A percentile compares a stretch with the other conserved stretches of the same genome.
Evolutionary conservation across 2,888 invertebrate genomes (phyloP).

Genomic region (Malthinus flaveolus): DNA sequence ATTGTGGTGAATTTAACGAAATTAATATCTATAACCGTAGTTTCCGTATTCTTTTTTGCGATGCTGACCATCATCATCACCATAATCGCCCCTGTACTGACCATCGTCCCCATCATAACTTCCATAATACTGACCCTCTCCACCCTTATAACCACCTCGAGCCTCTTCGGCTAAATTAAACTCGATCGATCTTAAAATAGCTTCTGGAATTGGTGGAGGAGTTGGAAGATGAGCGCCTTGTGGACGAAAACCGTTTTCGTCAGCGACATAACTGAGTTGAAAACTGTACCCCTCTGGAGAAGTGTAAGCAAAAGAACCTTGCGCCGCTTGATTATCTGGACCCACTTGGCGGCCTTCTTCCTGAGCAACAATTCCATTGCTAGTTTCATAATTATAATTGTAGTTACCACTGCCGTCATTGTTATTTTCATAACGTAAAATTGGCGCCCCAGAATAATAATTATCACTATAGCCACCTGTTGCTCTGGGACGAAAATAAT

Average conservation of each 20-base stretch:
- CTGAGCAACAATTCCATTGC: conserved; percentile 40
- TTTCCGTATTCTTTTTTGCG: conserved; percentile 36
- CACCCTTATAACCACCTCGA: conserved; percentile 39
- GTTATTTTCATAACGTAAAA: conserved; percentile 40
- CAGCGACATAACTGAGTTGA: conserved; percentile 40
- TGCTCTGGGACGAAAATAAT: conserved; percentile 24
- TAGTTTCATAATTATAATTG: conserved; percentile 38
- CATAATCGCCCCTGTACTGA: conserved; percentile 38
- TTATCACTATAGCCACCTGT: conserved; percentile 13
- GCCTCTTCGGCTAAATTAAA: conserved; percentile 35
- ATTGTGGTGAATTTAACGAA: no score
- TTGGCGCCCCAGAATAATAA: conserved; percentile 16
- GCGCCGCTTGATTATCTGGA: conserved; percentile 37
- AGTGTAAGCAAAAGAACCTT: conserved; percentile 46
- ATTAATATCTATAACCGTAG: conserved; percentile 17
- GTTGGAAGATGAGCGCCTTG: conserved; percentile 55
- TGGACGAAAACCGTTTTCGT: conserved; percentile 45
- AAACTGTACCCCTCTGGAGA: conserved; percentile 44
- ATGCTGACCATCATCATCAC: conserved; percentile 45
- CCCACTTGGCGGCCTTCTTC: conserved; percentile 40
- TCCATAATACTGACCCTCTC: conserved; percentile 42
- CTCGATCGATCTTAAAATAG: conserved; percentile 51
- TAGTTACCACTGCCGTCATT: conserved; percentile 39
- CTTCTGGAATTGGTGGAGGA: conserved; percentile 63
- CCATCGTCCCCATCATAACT: conserved; percentile 42